A percentile compares a stretch with the other conserved stretches of the same genome.
Evolutionary conservation across 2,888 invertebrate genomes (phyloP).

Genomic region (Conus canariensis): DNA sequence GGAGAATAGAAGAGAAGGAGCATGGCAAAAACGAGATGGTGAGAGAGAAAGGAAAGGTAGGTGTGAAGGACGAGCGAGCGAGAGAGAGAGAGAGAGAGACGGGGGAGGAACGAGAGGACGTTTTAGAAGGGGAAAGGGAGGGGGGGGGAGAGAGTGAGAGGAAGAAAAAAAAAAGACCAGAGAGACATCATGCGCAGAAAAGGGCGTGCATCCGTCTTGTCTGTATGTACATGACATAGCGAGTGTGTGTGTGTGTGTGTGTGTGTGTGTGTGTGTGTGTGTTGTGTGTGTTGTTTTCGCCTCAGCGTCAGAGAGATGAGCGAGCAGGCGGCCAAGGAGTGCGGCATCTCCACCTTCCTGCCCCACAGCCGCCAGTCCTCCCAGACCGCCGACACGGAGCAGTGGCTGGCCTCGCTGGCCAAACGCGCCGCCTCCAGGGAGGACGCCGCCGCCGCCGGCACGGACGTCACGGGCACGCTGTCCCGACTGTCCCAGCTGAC

Average conservation of each 20-base stretch:
- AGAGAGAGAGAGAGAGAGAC: no score
- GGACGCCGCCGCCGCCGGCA: slow-evolving; percentile 60
- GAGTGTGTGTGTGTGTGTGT: background rate
- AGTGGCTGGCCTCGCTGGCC: slow-evolving; percentile 70
- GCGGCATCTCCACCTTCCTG: slow-evolving; percentile 31
- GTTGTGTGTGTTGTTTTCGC: background rate
- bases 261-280: slow-evolving; percentile 22
- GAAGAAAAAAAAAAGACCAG: no score
- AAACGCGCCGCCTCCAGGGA: slow-evolving; percentile 66
- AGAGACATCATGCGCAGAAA: no score
- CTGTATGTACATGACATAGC: no score
- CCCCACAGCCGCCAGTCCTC: background rate
- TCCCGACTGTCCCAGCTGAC: slow-evolving; percentile 65
- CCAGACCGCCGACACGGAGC: slow-evolving; percentile 59
- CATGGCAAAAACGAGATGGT: no score
- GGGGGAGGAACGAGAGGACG: no score
- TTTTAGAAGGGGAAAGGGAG: no score
- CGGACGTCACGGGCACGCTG: slow-evolving; percentile 54
- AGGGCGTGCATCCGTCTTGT: no score
- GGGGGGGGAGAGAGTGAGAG: no score
- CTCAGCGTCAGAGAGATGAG: background rate
- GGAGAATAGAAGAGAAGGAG: no score
- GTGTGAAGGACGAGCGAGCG: no score
- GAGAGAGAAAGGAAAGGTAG: no score
- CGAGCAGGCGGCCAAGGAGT: background rate